A percentile compares a stretch with the other conserved stretches of the same genome.
Conservation (phyloP, 2,797 vertebrate genomes). For the Diplodus puntazzo region DNA sequence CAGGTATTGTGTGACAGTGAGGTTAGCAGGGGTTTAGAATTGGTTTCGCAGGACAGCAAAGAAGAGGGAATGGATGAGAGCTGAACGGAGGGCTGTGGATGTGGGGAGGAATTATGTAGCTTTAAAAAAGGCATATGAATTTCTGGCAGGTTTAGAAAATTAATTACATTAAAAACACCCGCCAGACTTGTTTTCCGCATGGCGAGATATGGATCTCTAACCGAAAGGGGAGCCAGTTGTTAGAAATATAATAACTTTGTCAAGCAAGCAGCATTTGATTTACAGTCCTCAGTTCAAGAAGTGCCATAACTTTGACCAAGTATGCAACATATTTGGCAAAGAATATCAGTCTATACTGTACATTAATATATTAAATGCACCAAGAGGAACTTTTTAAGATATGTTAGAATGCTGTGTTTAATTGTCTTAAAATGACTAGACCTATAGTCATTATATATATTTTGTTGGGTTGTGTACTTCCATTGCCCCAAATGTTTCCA, state of each 20-base stretch:
- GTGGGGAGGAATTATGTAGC: conserved; percentile 6
- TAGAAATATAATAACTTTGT: not conserved
- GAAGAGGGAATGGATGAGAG: conserved; percentile 15
- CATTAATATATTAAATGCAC: not conserved
- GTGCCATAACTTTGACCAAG: not conserved
- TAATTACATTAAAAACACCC: conserved; percentile 17
- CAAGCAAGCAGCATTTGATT: not conserved
- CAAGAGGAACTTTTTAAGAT: too few relatives aligned
- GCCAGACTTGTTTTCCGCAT: not conserved
- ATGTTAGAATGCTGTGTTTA: too few relatives aligned
- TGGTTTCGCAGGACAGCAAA: conserved; percentile 35
- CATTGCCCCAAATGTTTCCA: too few relatives aligned
- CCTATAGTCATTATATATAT: too few relatives aligned
- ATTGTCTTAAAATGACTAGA: too few relatives aligned
- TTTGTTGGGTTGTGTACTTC: too few relatives aligned
- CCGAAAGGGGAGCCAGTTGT: not conserved
- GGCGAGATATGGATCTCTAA: not conserved
- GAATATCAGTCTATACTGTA: not conserved
- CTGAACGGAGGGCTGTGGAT: conserved; percentile 20
- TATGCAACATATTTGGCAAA: not conserved
- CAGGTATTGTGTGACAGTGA: conserved; percentile 66
- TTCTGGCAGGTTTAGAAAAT: conserved; percentile 19
- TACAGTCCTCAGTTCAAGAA: not conserved
- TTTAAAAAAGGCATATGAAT: conserved; percentile 6
- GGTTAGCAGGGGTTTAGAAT: conserved; percentile 36